A percentile compares a stretch with the other conserved stretches of the same genome.
These are phyloP conservation scores for Pongo abelii DNA, from an alignment of 2,113 vertebrate genomes.

Conservation along the genomic window DNA sequence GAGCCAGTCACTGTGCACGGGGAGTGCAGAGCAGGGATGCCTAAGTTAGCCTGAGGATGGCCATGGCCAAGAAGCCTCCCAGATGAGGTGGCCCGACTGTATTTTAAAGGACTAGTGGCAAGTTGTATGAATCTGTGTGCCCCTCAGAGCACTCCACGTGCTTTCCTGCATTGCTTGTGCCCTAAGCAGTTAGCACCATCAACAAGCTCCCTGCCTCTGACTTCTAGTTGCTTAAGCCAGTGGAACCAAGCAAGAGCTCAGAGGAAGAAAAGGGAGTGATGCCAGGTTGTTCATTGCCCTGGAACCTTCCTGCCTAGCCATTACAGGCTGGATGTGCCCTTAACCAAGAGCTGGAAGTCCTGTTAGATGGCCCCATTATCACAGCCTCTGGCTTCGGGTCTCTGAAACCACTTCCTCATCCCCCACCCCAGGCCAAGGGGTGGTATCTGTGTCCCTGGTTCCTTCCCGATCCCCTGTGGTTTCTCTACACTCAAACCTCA, in stretches of 20 bases:
- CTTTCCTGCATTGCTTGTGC: background rate
- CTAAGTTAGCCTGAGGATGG: background rate
- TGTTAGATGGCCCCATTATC: background rate
- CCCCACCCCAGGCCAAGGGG: no score
- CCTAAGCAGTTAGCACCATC: background rate
- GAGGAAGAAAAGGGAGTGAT: background rate
- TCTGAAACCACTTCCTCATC: background rate
- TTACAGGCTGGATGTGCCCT: background rate
- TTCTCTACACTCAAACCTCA: background rate
- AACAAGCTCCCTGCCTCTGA: background rate
- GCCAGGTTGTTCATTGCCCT: background rate
- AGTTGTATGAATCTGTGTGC: background rate
- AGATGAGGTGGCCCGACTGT: background rate
- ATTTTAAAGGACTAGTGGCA: background rate
- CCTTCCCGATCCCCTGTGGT: background rate
- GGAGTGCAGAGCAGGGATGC: background rate
- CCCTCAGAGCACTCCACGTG: background rate
- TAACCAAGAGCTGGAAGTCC: background rate
- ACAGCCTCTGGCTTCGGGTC: background rate
- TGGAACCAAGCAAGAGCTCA: background rate
- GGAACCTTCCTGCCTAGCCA: background rate
- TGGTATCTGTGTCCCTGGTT: background rate
- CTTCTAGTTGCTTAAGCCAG: background rate
- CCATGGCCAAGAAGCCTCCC: background rate
- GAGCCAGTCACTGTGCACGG: background rate